Conservation (phyloP, 2,888 invertebrate species). For the Harpagoxenus sublaevis region DNA sequence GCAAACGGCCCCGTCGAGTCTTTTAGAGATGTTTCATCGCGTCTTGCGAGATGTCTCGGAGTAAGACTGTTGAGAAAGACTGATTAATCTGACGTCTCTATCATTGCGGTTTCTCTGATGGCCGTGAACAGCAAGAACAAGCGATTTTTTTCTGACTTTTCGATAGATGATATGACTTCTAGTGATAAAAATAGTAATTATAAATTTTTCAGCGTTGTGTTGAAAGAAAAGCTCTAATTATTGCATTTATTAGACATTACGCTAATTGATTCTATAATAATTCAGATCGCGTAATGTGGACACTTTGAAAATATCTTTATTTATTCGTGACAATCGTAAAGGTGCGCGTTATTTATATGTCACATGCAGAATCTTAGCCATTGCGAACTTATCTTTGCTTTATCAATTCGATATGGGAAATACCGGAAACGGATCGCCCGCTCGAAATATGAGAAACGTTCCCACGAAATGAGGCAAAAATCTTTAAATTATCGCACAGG, state of each 20-base stretch:
- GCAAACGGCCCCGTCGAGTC: slow-evolving; percentile 62
- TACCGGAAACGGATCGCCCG: neutral
- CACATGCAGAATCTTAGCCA: neutral
- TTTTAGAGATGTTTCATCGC: slow-evolving; percentile 71
- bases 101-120: neutral
- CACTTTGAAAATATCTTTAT: neutral
- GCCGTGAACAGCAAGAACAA: neutral
- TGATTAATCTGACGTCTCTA: slow-evolving; percentile 23
- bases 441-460: neutral
- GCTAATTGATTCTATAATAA: neutral
- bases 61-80: neutral
- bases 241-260: neutral
- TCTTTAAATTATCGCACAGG: slow-evolving; percentile 14
- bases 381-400: neutral
- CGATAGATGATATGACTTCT: neutral
- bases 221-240: neutral
- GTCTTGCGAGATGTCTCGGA: slow-evolving; percentile 73
- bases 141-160: neutral
- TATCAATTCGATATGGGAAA: neutral
- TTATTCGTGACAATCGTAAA: neutral
- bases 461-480: neutral
- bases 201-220: neutral
- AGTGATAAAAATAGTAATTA: neutral
- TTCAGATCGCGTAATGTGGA: neutral
- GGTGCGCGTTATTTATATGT: neutral